Base-by-base conservation (phyloP, 2,888 invertebrate species). In the Amphipoea oculea region DNA sequence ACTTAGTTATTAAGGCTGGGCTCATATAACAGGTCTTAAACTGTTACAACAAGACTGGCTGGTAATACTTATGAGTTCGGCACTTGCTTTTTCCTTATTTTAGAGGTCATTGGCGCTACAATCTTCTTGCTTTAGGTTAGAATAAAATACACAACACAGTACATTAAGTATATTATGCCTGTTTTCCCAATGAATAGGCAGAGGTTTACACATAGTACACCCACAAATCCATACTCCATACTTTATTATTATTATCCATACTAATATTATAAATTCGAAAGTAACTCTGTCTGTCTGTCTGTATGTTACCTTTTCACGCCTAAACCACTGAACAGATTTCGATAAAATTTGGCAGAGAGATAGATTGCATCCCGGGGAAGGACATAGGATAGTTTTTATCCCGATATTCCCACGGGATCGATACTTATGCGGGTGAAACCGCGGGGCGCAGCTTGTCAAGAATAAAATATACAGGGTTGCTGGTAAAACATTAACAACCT, bases 21-120 rank as follows among this genome's bases (percentile, higher is more conserved):
- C 9, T 29, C 45, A 14, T 57, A 60, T 20, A 85, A 77, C 85
- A 17, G 82, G 70, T 70, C 48, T 81, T 81, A 42, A 65, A 69
- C 36, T 66, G 63, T 65, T 73, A 71, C 54, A 45, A 71, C 75
- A 29, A 65, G 73, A 60, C 62, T 40, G 17, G 62, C n/a, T 60
- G n/a, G 45, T 63, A 62, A 40, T 54, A 42, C 73, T 7, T 57
- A n/a, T 23, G 36, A 71, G 57, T 78, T 73, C 14, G 29, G 23
- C n/a, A 60, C 57, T 42, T 73, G 65, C 14, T 6, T 75, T 86
- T 80, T 82, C 87, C 86, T 86, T 51, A 70, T 82, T 72, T 68
- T 62, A 42, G 62, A 62, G 74, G 78, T 74, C 75, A 79, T 68
- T 74, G 63, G 12, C 48, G 51, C 23, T 20, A 17, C 40, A n/a